These are phyloP conservation scores for Schizothorax lantsangensis DNA, from an alignment of 2,797 vertebrate genomes.

Conservation along the genomic window DNA sequence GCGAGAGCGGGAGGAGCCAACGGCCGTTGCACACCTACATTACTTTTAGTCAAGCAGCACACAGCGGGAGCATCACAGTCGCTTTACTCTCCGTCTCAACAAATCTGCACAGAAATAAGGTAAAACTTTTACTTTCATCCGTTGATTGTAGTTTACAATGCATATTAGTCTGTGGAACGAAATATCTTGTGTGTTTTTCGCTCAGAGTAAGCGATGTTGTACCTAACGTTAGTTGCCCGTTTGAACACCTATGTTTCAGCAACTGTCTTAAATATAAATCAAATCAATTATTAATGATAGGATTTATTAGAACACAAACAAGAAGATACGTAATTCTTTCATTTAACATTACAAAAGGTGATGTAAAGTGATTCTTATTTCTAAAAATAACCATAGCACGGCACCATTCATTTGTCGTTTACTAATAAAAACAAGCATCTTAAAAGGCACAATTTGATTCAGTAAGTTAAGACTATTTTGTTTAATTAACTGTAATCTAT, in stretches of 20 bases:
- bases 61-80: constrained; percentile 73
- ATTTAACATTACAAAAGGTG: not conserved
- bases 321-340: not conserved
- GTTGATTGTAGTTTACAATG: not conserved
- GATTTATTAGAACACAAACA: too few species aligned
- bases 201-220: not conserved
- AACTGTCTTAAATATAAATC: not conserved
- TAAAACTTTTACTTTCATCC: not conserved
- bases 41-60: constrained; percentile 76
- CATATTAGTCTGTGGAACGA: not conserved
- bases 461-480: not conserved
- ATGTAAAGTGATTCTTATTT: not conserved
- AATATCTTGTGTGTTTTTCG: not conserved
- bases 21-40: constrained; percentile 76
- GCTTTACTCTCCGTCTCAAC: not conserved
- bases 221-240: not conserved
- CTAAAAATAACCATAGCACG: not conserved
- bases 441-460: not conserved
- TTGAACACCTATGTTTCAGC: constrained; percentile 1
- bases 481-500: not conserved
- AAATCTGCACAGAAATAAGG: constrained; percentile 47
- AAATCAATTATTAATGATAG: not conserved
- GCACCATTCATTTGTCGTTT: not conserved
- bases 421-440: not conserved
- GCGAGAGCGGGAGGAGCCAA: constrained; percentile 59